Percentiles rank a stretch among this genome's conserved stretches.
Conservation (phyloP, 2,888 invertebrate genomes). For the Eulithis prunata region DNA sequence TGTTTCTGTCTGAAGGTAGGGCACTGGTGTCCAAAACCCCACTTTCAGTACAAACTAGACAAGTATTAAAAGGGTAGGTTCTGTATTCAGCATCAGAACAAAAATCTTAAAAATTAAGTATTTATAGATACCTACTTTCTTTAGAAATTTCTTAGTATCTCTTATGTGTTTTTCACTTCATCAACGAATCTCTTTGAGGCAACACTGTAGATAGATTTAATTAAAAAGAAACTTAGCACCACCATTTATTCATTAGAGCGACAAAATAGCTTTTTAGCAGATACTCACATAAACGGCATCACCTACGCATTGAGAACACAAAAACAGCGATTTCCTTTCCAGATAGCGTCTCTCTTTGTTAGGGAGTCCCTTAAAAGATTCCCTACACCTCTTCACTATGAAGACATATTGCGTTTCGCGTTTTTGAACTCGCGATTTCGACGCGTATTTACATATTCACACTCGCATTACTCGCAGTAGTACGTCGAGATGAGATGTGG, state of each 20-base stretch:
- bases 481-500: slow-evolving; percentile 78
- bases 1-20: slow-evolving; percentile 38
- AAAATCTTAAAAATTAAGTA: too few relatives aligned
- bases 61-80: too few relatives aligned
- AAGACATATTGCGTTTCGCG: slow-evolving; percentile 84
- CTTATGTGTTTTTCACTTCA: too few relatives aligned
- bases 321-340: slow-evolving; percentile 69
- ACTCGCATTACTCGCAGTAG: slow-evolving; percentile 81
- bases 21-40: slow-evolving; percentile 2
- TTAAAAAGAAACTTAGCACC: slow-evolving; percentile 1
- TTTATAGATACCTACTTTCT: too few relatives aligned
- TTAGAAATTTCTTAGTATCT: too few relatives aligned
- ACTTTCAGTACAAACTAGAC: not conserved
- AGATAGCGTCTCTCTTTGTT: slow-evolving; percentile 74
- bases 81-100: too few relatives aligned
- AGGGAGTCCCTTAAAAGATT: slow-evolving; percentile 73
- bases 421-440: slow-evolving; percentile 83
- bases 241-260: slow-evolving; percentile 4
- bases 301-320: slow-evolving; percentile 57
- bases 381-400: slow-evolving; percentile 74
- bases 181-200: too few relatives aligned
- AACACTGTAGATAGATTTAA: too few relatives aligned
- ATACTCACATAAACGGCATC: slow-evolving; percentile 39
- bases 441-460: slow-evolving; percentile 83
- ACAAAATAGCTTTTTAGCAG: slow-evolving; percentile 20